Base-by-base conservation (phyloP, 2,113 vertebrate species). In the Xenus cinereus region DNA sequence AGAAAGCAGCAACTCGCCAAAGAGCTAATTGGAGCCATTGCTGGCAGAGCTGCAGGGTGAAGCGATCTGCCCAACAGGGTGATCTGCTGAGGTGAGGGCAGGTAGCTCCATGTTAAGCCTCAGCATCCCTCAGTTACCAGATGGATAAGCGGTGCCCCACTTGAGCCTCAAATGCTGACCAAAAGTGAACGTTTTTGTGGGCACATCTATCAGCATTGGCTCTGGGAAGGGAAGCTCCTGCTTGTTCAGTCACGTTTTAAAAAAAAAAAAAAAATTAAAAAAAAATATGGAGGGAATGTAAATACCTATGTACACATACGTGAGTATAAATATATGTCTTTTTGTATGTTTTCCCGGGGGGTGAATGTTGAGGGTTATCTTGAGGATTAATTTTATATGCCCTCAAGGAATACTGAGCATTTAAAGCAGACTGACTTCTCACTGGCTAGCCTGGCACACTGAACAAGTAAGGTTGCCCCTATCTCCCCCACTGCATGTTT, bases 161-260 rank as follows among this genome's bases (percentile, higher is more conserved):
- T 60, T 5, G 33, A 48, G 12, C 67, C 73, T 85, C 28, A 63
- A 9, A 35, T 6, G 3, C 28, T 76, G 45, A 17, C 27, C 28
- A 15, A 51, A 87, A 91, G 33, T 8, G 18, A 43, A 13, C 21
- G 45, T 23, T 60, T 50, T 14, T 54, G 33, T 43, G 48, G 43
- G 26, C 21, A 0, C 27, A 14, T 27, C 71, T 68, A 1, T 72
- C 3, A 22, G 8, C 18, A 2, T 0, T 56, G 30, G 16, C 21
- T 59, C 41, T 79, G 48, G 77, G 57, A 56, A 81, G 26, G 22
- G 39, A 91, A 79, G 33, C 22, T 82, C 22, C 22, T 46, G 6
- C 46, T 75, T 37, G 43, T 48, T 73, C 43, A 8, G 15, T 32
- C 37, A 48, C 2, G 3, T 51, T 76, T 5, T n/a, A n/a, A n/a